Evolutionary conservation across 1,140 invertebrate genomes (phyloP), one percentile per base, ranked within the genome.

Genomic region (Euura lappo): DNA sequence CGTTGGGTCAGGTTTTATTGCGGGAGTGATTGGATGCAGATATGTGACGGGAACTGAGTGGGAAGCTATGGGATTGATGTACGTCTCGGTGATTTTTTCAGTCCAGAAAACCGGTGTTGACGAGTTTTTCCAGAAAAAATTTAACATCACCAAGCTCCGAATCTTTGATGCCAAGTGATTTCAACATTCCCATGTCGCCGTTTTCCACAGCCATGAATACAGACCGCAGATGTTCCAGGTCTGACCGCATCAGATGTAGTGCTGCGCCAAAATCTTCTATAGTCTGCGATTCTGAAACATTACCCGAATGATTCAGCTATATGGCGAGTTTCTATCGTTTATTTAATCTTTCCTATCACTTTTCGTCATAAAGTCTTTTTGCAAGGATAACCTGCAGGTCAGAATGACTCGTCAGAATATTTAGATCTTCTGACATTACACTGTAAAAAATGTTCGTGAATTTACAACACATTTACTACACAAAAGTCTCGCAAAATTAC

Each of bases 161-260:
- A 86, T 98, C 96, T 87, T 97, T 97, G 84, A 98, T 97, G 66
- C 97, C 97, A 44, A 98, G 90, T 7, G 95, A 96, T 85, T 97
- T 97, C 60, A 99, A 89, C 93, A 97, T 96, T 71, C 96, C 95
- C 13, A 97, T 90, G 85, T 98, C 96, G 3, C 97, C 97, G 81
- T 97, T 97, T 82, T 98, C 96, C n/a, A 98, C 97, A 1, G 96
- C 96, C 92, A 98, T 95, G 86, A 98, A 97, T 7, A 98, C 96
- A 3, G 95, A 96, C 81, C 96, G 93, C 75, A 99, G 90, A 83
- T 98, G 96, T 81, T 97, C 96, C 79, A 97, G 87, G 84, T 98
- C 96, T 2, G 94, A 93, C 74, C 95, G 89, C 92, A 95, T 94
- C 82, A 97, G 86, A 80, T 96, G 94, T 13, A 97, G 88, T 8